Percentiles rank a stretch among this genome's conserved stretches.
Conservation (phyloP, 2,113 vertebrate genomes). For the Epinephelus fuscoguttatus region DNA sequence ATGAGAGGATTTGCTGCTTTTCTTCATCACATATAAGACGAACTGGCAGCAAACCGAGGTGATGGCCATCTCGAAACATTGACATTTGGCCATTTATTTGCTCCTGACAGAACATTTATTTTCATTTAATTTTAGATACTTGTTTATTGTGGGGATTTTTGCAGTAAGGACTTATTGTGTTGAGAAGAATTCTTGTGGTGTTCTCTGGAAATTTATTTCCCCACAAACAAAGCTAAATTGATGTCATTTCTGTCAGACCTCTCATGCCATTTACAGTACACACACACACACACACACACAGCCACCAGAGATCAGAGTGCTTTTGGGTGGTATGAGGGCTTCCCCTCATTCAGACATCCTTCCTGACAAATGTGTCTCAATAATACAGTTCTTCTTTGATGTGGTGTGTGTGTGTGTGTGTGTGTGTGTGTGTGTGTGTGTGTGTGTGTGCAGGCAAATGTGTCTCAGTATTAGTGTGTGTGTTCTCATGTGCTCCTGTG, state of each 20-base stretch:
- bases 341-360: conserved; percentile 37
- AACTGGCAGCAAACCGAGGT: no score
- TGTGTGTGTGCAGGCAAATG: background rate
- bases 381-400: conserved; percentile 40
- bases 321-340: conserved; percentile 29
- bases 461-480: background rate
- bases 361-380: conserved; percentile 42
- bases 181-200: accelerated
- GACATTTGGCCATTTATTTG: background rate
- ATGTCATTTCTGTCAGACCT: background rate
- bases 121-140: background rate
- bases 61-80: no score
- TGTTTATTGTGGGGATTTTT: background rate
- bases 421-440: background rate
- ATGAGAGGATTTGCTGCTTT: no score
- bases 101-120: background rate
- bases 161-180: background rate
- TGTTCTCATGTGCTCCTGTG: background rate
- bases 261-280: background rate
- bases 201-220: background rate
- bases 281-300: background rate
- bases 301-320: background rate
- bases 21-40: no score
- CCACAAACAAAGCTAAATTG: background rate
- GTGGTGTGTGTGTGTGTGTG: conserved; percentile 25